phyloP scores from a whole-genome alignment of 1,140 invertebrate genomes.

The Augochlora pura region DNA sequence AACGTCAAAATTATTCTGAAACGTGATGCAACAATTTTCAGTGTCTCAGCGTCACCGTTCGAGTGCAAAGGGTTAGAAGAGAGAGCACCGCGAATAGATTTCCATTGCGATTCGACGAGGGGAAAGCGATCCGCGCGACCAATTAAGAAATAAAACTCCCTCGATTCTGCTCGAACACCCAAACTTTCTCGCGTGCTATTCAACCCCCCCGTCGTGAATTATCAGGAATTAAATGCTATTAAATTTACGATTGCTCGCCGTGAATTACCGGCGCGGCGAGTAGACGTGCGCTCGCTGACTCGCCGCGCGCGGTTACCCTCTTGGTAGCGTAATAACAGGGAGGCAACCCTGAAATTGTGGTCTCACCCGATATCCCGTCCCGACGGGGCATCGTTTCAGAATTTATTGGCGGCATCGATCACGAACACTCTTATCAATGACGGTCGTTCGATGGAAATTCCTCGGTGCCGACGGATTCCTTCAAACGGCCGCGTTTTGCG shows the following conservation, averaged over 20 bases:
- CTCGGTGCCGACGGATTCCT: neutral
- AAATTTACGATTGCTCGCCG: slow-evolving; percentile 71
- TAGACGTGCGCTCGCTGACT: slow-evolving; percentile 49
- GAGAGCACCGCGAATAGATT: too few species aligned
- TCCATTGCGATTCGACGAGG: too few species aligned
- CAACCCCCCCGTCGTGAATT: slow-evolving; percentile 63
- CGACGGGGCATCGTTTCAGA: slow-evolving; percentile 44
- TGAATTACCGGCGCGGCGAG: slow-evolving; percentile 60
- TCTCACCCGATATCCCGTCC: slow-evolving; percentile 49
- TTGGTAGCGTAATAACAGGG: slow-evolving; percentile 65
- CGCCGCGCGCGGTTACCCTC: slow-evolving; percentile 48
- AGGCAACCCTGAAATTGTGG: slow-evolving; percentile 55
- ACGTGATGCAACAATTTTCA: too few species aligned
- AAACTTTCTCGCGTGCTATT: slow-evolving; percentile 12
- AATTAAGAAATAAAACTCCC: slow-evolving; percentile 6
- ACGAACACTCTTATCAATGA: slow-evolving; percentile 44
- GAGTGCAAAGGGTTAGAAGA: too few species aligned
- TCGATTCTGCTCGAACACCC: neutral
- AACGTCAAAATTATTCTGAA: too few species aligned
- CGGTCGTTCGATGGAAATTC: slow-evolving; percentile 25
- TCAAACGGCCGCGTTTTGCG: neutral
- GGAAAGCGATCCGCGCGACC: neutral
- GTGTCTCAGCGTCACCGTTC: too few species aligned
- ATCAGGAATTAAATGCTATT: slow-evolving; percentile 75
- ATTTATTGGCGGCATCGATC: slow-evolving; percentile 61